Percentiles rank a stretch among this genome's conserved stretches.
phyloP scores from a whole-genome alignment of 2,113 vertebrate genomes.

The Sigmodon hispidus region DNA sequence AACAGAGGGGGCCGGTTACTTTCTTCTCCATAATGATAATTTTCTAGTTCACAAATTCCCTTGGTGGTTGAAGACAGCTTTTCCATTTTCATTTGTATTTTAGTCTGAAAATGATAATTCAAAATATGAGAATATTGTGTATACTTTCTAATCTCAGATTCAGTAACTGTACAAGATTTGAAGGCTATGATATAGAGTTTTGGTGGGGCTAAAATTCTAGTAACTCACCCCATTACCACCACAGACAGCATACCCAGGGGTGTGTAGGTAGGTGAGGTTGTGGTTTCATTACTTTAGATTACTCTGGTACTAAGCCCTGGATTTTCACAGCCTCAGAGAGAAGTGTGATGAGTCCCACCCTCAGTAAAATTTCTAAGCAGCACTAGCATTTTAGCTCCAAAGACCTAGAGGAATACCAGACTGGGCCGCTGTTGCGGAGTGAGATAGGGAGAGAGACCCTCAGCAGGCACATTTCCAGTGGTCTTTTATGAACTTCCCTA shows the following conservation, averaged over 20 bases:
- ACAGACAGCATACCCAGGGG: background rate
- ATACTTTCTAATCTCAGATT: background rate
- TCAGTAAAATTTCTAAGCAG: background rate
- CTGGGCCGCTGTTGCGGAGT: background rate
- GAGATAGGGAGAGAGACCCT: background rate
- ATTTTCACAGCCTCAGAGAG: background rate
- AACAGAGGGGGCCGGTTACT: conserved; percentile 85
- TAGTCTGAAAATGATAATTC: conserved; percentile 80
- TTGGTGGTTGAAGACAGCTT: conserved; percentile 89
- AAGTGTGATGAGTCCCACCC: background rate
- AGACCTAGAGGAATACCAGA: background rate
- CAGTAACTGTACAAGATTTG: background rate
- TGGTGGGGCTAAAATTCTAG: background rate
- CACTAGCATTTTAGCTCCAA: background rate
- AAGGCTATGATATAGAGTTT: background rate
- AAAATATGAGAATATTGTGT: conserved; percentile 6
- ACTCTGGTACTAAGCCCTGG: background rate
- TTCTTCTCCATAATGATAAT: conserved; percentile 85
- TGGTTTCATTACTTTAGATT: background rate
- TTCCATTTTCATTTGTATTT: conserved; percentile 93
- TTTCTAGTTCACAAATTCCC: conserved; percentile 91
- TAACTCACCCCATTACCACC: background rate
- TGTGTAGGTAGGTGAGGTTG: background rate
- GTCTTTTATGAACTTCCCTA: background rate
- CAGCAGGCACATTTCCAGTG: background rate